Evolutionary conservation across 2,888 invertebrate genomes (phyloP).

Genomic region (Phragmatobia fuliginosa): DNA sequence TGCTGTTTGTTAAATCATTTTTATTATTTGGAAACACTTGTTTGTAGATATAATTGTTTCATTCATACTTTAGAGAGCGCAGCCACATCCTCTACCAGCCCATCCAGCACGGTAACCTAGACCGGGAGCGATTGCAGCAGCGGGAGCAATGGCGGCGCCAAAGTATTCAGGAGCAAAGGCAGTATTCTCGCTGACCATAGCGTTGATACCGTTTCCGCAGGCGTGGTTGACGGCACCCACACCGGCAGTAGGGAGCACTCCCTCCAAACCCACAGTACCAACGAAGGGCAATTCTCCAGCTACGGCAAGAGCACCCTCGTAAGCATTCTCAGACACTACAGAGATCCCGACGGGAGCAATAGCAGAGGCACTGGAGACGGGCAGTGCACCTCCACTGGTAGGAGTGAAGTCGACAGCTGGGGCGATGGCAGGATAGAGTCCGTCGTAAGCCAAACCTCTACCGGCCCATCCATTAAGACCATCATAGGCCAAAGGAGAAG

Average conservation of each 20-base stretch:
- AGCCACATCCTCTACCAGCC: neutral
- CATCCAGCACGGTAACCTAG: neutral
- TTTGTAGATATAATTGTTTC: too few species aligned
- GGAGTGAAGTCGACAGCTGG: constrained; percentile 30
- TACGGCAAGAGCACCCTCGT: constrained; percentile 36
- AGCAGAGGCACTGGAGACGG: constrained; percentile 25
- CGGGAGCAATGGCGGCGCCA: constrained; percentile 1
- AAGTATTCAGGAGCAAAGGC: constrained; percentile 16
- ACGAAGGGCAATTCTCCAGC: constrained; percentile 38
- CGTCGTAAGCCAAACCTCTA: neutral
- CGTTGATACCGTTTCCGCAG: constrained; percentile 33
- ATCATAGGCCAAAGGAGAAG: constrained; percentile 11
- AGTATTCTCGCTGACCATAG: constrained; percentile 29
- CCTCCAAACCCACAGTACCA: constrained; percentile 29
- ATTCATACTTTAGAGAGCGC: too few species aligned
- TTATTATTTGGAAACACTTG: too few species aligned
- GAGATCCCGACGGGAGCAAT: constrained; percentile 56
- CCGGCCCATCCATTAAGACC: neutral
- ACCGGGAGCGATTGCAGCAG: neutral
- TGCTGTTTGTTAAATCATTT: too few species aligned
- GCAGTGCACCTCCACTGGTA: constrained; percentile 28
- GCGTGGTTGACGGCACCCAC: constrained; percentile 27
- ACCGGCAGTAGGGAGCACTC: constrained; percentile 29
- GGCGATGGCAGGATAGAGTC: constrained; percentile 43
- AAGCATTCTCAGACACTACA: constrained; percentile 42